Evolutionary conservation across 1,140 invertebrate species (phyloP), one percentile per base, ranked within the genome.

Genomic region (Grapholita molesta): DNA sequence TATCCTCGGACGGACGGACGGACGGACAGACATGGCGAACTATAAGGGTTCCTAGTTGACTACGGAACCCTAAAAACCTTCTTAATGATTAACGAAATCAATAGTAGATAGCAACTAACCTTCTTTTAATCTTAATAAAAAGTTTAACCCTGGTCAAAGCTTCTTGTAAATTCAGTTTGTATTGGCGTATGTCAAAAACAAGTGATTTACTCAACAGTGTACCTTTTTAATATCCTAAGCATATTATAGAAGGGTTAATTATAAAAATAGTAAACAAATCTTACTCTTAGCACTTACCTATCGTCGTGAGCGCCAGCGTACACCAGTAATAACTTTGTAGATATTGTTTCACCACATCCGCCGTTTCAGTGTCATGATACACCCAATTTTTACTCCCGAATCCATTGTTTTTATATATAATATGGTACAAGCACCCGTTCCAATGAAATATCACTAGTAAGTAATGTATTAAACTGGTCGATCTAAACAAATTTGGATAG

Each of bases 261-360:
- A 38, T 3, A 38, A 5, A 0, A 38, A 38, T 12, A 11, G 3
- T 8, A 15, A 0, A 48, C 42, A 48, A 21, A 48, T 8, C 42
- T 48, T 48, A 21, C 21, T 21, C 2, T n/a, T 42, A 73, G 53
- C 61, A 88, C 91, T 94, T 89, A 85, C 95, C 95, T 77, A 99
- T 98, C 35, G 97, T 99, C 15, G 98, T 99, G 64, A 99, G 93
- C 52, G 98, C 97, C 80, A 99, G 92, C 42, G 98, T 99, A 86
- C 98, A 99, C 98, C 98, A 99, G 92, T 99, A 99, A 90, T 99
- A 98, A 92, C 98, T 98, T 92, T 99, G 97, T 78, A 99, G 93
- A 93, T 99, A 99, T 84, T 98, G 96, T 91, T 98, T 97, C 75
- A 98, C 96, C 68, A 98, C 97, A 80, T 98, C 97, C 52, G 95